phyloP scores from a whole-genome alignment of 2,888 invertebrate genomes.

The Acronicta leporina region DNA sequence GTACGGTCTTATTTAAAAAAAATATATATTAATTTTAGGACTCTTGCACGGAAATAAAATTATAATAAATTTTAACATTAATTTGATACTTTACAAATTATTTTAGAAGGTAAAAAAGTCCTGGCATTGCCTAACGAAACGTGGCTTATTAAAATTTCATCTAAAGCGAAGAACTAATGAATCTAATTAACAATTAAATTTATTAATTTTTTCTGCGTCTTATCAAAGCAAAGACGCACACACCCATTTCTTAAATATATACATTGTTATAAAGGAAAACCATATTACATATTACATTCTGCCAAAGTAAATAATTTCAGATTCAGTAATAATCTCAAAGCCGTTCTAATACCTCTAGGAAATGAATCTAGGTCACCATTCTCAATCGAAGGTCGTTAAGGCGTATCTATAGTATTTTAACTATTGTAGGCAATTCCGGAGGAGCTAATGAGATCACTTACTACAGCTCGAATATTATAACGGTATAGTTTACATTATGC shows the following conservation, averaged over 20 bases:
- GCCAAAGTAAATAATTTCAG: too few species aligned
- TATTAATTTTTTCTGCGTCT: background rate
- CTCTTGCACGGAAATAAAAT: background rate
- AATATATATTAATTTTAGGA: background rate
- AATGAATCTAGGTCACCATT: background rate
- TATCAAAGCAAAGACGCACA: constrained; percentile 14
- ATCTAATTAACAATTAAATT: background rate
- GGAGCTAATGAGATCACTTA: background rate
- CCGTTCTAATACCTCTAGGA: background rate
- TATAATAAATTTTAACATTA: background rate
- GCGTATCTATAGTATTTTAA: constrained; percentile 13
- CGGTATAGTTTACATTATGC: too few species aligned
- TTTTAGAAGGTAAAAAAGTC: background rate
- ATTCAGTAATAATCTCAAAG: background rate
- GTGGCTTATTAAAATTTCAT: constrained; percentile 13
- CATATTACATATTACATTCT: too few species aligned
- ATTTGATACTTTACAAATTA: background rate
- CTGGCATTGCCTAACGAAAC: constrained; percentile 18
- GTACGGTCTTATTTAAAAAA: too few species aligned
- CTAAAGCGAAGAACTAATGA: constrained; percentile 9
- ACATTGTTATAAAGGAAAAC: too few species aligned
- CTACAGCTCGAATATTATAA: too few species aligned
- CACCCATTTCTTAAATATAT: background rate
- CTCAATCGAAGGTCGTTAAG: constrained; percentile 11
- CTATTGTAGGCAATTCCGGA: constrained; percentile 16